Evolutionary conservation across 2,797 vertebrate genomes (phyloP).

Genomic region (Tragopan temminckii): DNA sequence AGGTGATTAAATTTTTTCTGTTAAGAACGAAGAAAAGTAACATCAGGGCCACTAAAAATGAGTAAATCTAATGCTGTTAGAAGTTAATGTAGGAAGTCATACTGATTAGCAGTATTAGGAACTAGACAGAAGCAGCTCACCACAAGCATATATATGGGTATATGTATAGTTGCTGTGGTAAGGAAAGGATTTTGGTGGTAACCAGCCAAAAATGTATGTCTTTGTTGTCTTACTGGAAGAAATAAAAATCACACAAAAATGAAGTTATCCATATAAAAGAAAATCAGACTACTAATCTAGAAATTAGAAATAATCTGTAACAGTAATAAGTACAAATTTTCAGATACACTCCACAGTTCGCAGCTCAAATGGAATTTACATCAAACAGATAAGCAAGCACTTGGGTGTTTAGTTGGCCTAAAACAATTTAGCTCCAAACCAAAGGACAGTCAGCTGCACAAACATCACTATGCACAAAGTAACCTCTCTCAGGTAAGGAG

Average conservation of each 20-base stretch:
- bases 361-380: background rate
- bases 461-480: background rate
- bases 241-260: background rate
- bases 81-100: background rate
- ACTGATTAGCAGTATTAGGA: background rate
- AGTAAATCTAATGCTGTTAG: background rate
- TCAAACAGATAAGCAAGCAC: background rate
- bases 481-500: background rate
- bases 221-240: too few species aligned
- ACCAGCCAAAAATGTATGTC: background rate
- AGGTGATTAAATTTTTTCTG: background rate
- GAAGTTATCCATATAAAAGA: background rate
- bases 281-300: background rate
- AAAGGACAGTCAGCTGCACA: background rate
- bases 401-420: background rate
- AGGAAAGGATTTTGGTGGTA: background rate
- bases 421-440: background rate
- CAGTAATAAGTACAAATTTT: background rate
- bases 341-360: background rate
- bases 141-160: background rate
- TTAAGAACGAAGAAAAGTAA: background rate
- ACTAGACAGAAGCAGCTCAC: background rate
- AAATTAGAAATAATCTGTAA: background rate
- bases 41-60: background rate
- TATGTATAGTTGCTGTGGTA: fast-evolving